Evolutionary conservation across 2,797 vertebrate genomes (phyloP).

Genomic region (Syndactyla subalaris): DNA sequence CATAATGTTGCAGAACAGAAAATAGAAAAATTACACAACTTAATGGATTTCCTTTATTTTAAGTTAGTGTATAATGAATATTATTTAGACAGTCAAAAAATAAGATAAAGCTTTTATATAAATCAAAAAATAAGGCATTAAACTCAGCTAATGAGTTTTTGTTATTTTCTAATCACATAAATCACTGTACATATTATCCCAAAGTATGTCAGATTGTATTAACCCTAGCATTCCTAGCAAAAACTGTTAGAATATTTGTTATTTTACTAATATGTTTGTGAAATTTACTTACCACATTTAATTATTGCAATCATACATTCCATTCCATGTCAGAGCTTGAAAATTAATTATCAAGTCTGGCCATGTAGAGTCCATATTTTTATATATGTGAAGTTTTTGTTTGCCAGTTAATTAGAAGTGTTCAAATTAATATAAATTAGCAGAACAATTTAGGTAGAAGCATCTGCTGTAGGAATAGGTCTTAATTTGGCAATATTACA

Average conservation of each 20-base stretch:
- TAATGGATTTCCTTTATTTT: slow-evolving; percentile 58
- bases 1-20: neutral
- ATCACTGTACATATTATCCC: slow-evolving; percentile 22
- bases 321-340: slow-evolving; percentile 28
- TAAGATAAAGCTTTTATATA: slow-evolving; percentile 7
- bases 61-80: neutral
- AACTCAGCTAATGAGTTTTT: slow-evolving; percentile 22
- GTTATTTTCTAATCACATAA: slow-evolving; percentile 18
- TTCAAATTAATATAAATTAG: slow-evolving; percentile 14
- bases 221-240: neutral
- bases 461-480: neutral
- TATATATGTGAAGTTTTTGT: neutral
- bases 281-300: neutral
- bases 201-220: slow-evolving; percentile 6
- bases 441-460: slow-evolving; percentile 4
- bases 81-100: slow-evolving; percentile 20
- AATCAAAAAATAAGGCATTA: slow-evolving; percentile 51
- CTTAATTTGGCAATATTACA: neutral
- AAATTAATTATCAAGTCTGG: slow-evolving; percentile 27
- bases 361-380: neutral
- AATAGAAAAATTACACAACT: neutral
- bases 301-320: slow-evolving; percentile 40
- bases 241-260: slow-evolving; percentile 16
- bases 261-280: slow-evolving; percentile 28
- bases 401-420: slow-evolving; percentile 51